Percentiles rank a stretch among this genome's conserved stretches.
Evolutionary conservation across 2,888 invertebrate species (phyloP).

Genomic region (Drosophila buzzatii): DNA sequence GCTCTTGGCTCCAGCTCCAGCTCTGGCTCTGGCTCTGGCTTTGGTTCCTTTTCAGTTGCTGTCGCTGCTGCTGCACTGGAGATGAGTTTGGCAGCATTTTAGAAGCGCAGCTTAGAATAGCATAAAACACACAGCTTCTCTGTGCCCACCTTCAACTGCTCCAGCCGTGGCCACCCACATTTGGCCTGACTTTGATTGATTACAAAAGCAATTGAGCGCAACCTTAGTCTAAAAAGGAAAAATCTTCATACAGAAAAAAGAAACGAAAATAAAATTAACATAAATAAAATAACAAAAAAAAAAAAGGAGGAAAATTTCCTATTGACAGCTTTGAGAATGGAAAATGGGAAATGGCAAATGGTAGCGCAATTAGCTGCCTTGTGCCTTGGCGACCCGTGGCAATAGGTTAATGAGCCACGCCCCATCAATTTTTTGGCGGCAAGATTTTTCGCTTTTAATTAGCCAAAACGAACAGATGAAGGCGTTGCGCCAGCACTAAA

Average conservation of each 20-base stretch:
- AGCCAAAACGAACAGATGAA: slow-evolving; percentile 42
- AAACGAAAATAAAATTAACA: slow-evolving; percentile 64
- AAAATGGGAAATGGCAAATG: slow-evolving; percentile 13
- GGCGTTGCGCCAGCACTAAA: slow-evolving; percentile 35
- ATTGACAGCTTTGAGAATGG: slow-evolving; percentile 64
- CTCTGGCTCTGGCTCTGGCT: slow-evolving; percentile 11
- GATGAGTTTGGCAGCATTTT: slow-evolving; percentile 38
- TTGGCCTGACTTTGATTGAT: slow-evolving; percentile 68
- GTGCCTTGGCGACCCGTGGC: slow-evolving; percentile 24
- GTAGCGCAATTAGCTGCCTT: slow-evolving; percentile 56
- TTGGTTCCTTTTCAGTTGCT: slow-evolving; percentile 7
- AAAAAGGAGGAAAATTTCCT: slow-evolving; percentile 28
- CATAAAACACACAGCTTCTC: not conserved
- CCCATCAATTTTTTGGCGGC: slow-evolving; percentile 49
- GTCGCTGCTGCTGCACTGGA: slow-evolving; percentile 6
- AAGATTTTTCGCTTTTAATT: slow-evolving; percentile 62
- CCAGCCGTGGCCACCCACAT: not conserved
- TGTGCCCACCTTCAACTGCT: not conserved
- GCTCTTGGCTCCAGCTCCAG: slow-evolving; percentile 24
- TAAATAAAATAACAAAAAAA: slow-evolving; percentile 52
- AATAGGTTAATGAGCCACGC: slow-evolving; percentile 57
- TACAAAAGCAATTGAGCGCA: slow-evolving; percentile 76
- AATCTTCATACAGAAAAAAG: slow-evolving; percentile 16
- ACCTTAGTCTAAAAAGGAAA: slow-evolving; percentile 39
- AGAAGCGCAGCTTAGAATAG: slow-evolving; percentile 23